These are phyloP conservation scores for Tuberolachnus salignus DNA, from an alignment of 2,888 invertebrate species.

Conservation along the genomic window DNA sequence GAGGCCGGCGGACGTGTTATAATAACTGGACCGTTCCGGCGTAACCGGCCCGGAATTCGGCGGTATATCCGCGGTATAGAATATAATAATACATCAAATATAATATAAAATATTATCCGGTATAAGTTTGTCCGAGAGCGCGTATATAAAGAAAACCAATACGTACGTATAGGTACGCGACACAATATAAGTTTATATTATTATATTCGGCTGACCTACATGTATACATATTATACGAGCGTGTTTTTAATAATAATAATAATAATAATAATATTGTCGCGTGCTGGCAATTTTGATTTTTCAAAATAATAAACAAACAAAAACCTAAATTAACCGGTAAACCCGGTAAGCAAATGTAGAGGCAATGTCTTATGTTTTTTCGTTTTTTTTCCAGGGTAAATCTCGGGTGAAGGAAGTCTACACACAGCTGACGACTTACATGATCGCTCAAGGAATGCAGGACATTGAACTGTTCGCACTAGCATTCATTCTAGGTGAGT, in stretches of 20 bases:
- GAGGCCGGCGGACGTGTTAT: conserved; percentile 26
- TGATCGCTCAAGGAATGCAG: conserved; percentile 80
- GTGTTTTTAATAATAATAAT: too few relatives aligned
- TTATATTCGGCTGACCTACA: conserved; percentile 11
- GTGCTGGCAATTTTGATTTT: background rate
- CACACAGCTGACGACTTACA: conserved; percentile 78
- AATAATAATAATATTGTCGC: background rate
- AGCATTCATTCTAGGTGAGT: conserved; percentile 82
- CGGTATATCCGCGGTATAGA: background rate
- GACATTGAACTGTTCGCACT: conserved; percentile 86
- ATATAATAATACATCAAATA: background rate
- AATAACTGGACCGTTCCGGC: conserved; percentile 23
- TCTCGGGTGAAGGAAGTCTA: conserved; percentile 83
- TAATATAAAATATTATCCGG: too few relatives aligned
- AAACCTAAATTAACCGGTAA: too few relatives aligned
- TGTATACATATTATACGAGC: background rate
- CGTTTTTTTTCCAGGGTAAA: conserved; percentile 73
- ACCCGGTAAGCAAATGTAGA: too few relatives aligned
- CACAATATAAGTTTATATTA: background rate
- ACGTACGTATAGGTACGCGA: too few relatives aligned
- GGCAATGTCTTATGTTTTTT: background rate
- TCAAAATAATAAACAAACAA: background rate
- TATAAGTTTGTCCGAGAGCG: too few relatives aligned
- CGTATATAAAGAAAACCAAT: too few relatives aligned
- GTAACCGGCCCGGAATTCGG: conserved; percentile 25